phyloP scores from a whole-genome alignment of 2,113 vertebrate genomes.

The Ia io region DNA sequence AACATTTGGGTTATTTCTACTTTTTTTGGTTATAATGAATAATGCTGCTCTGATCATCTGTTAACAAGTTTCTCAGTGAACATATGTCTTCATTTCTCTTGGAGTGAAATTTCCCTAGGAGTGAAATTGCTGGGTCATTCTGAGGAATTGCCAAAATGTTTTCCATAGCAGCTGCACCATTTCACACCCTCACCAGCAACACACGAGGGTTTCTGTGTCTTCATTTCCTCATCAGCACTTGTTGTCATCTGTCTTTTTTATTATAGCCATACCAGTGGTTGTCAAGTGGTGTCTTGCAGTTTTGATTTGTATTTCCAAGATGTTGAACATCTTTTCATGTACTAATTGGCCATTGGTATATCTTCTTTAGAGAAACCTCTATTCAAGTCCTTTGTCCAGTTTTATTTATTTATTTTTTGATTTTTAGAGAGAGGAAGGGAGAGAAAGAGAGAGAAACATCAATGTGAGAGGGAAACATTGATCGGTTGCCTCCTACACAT shows the following conservation, averaged over 20 bases:
- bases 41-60: background rate
- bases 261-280: background rate
- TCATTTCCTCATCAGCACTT: background rate
- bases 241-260: background rate
- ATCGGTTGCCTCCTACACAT: background rate
- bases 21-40: background rate
- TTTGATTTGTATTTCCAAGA: background rate
- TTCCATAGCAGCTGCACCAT: background rate
- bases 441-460: background rate
- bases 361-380: background rate
- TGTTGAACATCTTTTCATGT: background rate
- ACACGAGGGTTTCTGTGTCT: background rate
- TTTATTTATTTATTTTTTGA: background rate
- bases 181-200: background rate
- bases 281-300: background rate
- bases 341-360: background rate
- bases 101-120: background rate
- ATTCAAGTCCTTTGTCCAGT: background rate
- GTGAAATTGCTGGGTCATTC: background rate
- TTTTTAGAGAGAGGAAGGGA: background rate
- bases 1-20: background rate
- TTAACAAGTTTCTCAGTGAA: background rate
- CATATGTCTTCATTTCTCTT: background rate
- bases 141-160: background rate
- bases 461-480: background rate